Evolutionary conservation across 2,797 vertebrate species (phyloP), one percentile per base, ranked within the genome.

Genomic region (Rhinella marina): DNA sequence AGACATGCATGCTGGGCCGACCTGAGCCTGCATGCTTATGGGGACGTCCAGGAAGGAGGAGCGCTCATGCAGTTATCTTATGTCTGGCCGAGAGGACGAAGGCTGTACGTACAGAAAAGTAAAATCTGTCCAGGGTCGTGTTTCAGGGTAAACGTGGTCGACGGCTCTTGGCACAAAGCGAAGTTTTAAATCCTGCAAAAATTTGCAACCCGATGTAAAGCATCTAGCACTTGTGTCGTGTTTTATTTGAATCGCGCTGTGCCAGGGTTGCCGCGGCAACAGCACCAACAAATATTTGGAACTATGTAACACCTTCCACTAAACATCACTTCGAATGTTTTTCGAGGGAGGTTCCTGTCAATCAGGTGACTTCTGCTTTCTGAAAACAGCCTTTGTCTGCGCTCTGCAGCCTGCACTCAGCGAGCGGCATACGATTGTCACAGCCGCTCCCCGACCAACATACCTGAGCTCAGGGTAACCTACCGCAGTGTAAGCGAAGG

Each of bases 201-300:
- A 25, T 70, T 10, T 81, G 66, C 27, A 85, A 16, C 19, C 62
- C 29, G n/a, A 64, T 78, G 13, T 82, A 87, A 92, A 90, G 88
- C 90, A 85, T 85, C 1, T 2, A 88, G 68, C 92, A 93, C 95
- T 84, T 0, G 93, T 92, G 91, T 89, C 86, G 70, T 88, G 92
- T 94, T 95, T 95, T 92, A 92, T 91, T 92, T 93, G 95, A 96
- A 96, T 95, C 93, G 90, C 90, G 79, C 91, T 92, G 92, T 91
- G 93, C 93, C 93, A 93, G 91, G 87, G 96, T 97, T 97, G 92
- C 96, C 92, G 90, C 94, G 95, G 94, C 94, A 93, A 97, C 93
- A 9, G 87, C 77, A 95, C 94, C 93, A 98, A 98, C 97, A 98
- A 99, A 98, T 97, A 97, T 96, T 96, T 96, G 93, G 93, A 96